Conservation (phyloP, 2,113 vertebrate species). For the Platichthys flesus region DNA sequence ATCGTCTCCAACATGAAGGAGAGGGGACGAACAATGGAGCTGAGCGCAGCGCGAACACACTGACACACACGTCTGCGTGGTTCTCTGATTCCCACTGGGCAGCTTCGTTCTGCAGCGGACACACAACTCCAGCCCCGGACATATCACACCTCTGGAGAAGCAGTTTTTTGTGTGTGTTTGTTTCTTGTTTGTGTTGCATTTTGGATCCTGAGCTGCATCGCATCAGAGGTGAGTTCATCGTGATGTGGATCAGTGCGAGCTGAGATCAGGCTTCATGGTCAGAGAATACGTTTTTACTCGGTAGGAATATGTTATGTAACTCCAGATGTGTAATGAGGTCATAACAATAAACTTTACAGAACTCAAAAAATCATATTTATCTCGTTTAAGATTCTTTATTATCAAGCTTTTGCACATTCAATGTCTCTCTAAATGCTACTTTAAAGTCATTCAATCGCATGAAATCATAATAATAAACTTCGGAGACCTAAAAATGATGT, state of each 20-base stretch:
- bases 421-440: neutral
- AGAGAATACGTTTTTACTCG: neutral
- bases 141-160: neutral
- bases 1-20: constrained; percentile 42
- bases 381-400: neutral
- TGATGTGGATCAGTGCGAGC: neutral
- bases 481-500: neutral
- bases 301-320: neutral
- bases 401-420: neutral
- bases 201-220: constrained; percentile 23
- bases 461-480: neutral
- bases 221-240: constrained; percentile 48
- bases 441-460: neutral
- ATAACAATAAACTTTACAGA: neutral
- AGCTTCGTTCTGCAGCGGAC: neutral
- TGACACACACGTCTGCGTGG: constrained; percentile 17
- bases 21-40: constrained; percentile 53
- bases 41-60: constrained; percentile 6
- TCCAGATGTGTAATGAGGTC: neutral
- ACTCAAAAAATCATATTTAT: neutral
- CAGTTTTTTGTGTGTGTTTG: neutral
- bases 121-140: neutral
- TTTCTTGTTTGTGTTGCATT: constrained; percentile 1
- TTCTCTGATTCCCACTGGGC: neutral
- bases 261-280: neutral